Conservation (phyloP, 2,888 invertebrate species). For the Drosophila atripex region DNA sequence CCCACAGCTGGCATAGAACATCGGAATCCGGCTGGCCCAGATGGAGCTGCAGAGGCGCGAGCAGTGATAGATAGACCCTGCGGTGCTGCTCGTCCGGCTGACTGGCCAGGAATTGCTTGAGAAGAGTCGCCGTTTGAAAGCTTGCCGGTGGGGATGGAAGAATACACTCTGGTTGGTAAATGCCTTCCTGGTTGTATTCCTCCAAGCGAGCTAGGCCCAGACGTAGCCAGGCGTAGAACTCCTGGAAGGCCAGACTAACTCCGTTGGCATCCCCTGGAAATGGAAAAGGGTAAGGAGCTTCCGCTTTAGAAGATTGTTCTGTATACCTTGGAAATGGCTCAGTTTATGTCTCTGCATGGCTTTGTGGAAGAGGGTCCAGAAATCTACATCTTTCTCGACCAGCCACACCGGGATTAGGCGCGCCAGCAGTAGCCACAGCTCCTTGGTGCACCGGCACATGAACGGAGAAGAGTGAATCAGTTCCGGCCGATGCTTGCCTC, state of each 20-base stretch:
- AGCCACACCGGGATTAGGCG: slow-evolving; percentile 82
- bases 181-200: slow-evolving; percentile 81
- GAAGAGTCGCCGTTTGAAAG: slow-evolving; percentile 36
- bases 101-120: slow-evolving; percentile 84
- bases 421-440: slow-evolving; percentile 86
- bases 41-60: slow-evolving; percentile 83
- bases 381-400: slow-evolving; percentile 57
- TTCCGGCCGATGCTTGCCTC: slow-evolving; percentile 82
- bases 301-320: not conserved
- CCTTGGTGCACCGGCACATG: slow-evolving; percentile 86
- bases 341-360: slow-evolving; percentile 74
- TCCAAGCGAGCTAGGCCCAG: slow-evolving; percentile 84
- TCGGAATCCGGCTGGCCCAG: slow-evolving; percentile 84
- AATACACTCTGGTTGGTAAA: slow-evolving; percentile 23
- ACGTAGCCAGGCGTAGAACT: slow-evolving; percentile 84
- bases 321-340: slow-evolving; percentile 46
- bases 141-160: slow-evolving; percentile 29
- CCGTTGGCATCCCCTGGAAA: slow-evolving; percentile 6
- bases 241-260: slow-evolving; percentile 60
- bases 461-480: slow-evolving; percentile 85
- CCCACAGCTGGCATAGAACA: slow-evolving; percentile 85
- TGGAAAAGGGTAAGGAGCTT: not conserved
- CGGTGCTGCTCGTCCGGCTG: slow-evolving; percentile 84
- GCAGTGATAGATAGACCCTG: slow-evolving; percentile 83
- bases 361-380: slow-evolving; percentile 85